Conservation (phyloP, 2,797 vertebrate species). For the Epinephelus malabaricus region DNA sequence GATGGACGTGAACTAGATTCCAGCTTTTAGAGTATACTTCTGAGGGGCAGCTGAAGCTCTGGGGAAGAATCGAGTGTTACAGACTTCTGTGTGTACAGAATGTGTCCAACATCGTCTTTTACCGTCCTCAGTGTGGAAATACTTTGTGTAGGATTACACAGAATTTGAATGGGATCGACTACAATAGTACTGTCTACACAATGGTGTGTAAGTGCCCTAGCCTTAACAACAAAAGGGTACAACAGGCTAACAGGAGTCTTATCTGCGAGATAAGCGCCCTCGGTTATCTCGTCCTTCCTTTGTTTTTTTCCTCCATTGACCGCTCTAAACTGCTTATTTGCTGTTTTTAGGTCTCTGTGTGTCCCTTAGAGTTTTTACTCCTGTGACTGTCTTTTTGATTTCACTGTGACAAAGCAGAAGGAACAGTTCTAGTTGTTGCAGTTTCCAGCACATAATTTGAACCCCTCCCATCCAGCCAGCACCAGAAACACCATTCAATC, state of each 20-base stretch:
- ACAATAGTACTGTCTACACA: slow-evolving; percentile 55
- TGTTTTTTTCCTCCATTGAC: slow-evolving; percentile 21
- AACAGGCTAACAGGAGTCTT: slow-evolving; percentile 63
- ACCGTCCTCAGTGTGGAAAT: slow-evolving; percentile 53
- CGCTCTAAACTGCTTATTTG: slow-evolving; percentile 32
- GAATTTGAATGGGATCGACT: slow-evolving; percentile 47
- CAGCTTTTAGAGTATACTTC: slow-evolving; percentile 57
- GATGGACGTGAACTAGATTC: slow-evolving; percentile 75
- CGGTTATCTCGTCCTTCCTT: slow-evolving; percentile 50
- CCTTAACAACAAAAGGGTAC: slow-evolving; percentile 67
- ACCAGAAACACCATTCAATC: slow-evolving; percentile 43
- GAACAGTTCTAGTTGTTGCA: background rate
- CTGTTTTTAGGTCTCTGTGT: background rate
- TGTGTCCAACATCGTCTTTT: slow-evolving; percentile 35
- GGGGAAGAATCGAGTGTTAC: slow-evolving; percentile 12
- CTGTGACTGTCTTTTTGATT: slow-evolving; percentile 3
- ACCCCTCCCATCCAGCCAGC: slow-evolving; percentile 2
- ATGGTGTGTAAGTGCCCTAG: slow-evolving; percentile 50
- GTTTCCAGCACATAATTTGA: slow-evolving; percentile 18
- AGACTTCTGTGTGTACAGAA: slow-evolving; percentile 15
- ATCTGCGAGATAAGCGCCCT: slow-evolving; percentile 67
- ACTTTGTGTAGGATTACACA: slow-evolving; percentile 62
- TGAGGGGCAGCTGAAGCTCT: slow-evolving; percentile 26
- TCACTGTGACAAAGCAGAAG: too few species aligned
- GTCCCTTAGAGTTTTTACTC: background rate